Evolutionary conservation across 2,113 vertebrate species (phyloP), one percentile per base, ranked within the genome.

Genomic region (Myrmophylax atrothorax): DNA sequence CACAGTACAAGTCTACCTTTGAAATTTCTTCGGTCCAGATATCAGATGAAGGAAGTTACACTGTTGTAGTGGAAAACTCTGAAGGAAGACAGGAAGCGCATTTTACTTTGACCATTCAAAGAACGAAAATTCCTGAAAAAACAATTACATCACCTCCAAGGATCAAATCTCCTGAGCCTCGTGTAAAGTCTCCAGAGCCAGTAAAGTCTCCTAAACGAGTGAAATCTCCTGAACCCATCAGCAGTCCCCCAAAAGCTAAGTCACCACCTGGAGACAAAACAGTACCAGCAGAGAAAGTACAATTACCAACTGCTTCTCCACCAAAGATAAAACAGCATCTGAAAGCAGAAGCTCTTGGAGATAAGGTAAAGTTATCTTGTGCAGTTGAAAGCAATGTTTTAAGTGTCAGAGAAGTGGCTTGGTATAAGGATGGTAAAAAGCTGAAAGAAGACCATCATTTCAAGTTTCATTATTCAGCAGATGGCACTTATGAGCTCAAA

Each of bases 41-140:
- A n/a, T 98, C 98, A 4, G 99, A 99, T 96, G 99, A 99, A 96
- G 99, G 99, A 91, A 98, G 77, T 95, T 99, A 99, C 90, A 98
- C 97, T 4, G 96, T 99, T 75, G 93, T 99, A 49, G 99, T 99
- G 11, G 98, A 99, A 97, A 99, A 99, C n/a, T 89, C 98, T 10
- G 98, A 98, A 88, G 99, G 99, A 59, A 98, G 97, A 91, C 98
- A 99, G 94, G 99, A 99, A 97, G 98, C 98, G 3, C 97, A 98
- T 83, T 99, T 99, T 81, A 99, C 97, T 83, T 97, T 99, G 94
- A 98, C 98, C 7, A 96, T 99, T 90, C 98, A 98, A 79, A 99
- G 98, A 93, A 93, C 97, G 93, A 98, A 96, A 92, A 96, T 98
- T 81, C 97, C 98, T 23, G 98, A 99, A 93, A 98, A 98, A 94